Evolutionary conservation across 2,797 vertebrate species (phyloP), one percentile per base, ranked within the genome.

Genomic region (Dendrocincla tyrannina): DNA sequence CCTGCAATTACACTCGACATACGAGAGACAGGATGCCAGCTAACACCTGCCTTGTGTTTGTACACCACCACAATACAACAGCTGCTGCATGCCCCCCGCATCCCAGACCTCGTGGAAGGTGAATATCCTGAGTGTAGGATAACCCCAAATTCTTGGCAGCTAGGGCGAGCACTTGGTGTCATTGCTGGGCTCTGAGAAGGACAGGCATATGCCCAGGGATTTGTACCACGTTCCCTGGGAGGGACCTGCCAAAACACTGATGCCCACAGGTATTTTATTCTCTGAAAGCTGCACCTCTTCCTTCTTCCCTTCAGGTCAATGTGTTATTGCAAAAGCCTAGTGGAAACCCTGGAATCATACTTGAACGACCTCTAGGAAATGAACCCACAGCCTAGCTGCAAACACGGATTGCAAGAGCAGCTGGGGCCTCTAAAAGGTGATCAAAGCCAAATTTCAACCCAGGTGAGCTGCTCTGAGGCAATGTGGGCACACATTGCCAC

Each of bases 11-110:
- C 50, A 39, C 24, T 58, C 2, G 2, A 44, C 69, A 53, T 30
- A 52, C 0, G 6, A 82, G 72, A 23, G 23, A 59, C 4, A 5
- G 55, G 70, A 75, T 82, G 89, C 62, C 81, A 83, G 88, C 55
- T 41, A 91, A 8, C 95, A 96, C 88, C 94, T 95, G 92, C 75
- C 93, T 50, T 39, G 42, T 89, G 85, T 89, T 92, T 92, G 91
- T 41, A 69, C 77, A 95, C 4, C 76, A 75, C n/a, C 22, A n/a
- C n/a, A 20, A 23, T 17, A n/a, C 47, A 60, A 24, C 93, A 96
- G 94, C 93, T 97, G 95, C 93, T 87, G 80, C 1, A 0, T 24
- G 35, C 3, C 67, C 37, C 50, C n/a, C 0, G 6, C 72, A 44
- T 16, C 86, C 49, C 68, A 75, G 67, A 28, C 17, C 2, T 20